Evolutionary conservation across 2,888 invertebrate species (phyloP).

Genomic region (Xylota segnis): DNA sequence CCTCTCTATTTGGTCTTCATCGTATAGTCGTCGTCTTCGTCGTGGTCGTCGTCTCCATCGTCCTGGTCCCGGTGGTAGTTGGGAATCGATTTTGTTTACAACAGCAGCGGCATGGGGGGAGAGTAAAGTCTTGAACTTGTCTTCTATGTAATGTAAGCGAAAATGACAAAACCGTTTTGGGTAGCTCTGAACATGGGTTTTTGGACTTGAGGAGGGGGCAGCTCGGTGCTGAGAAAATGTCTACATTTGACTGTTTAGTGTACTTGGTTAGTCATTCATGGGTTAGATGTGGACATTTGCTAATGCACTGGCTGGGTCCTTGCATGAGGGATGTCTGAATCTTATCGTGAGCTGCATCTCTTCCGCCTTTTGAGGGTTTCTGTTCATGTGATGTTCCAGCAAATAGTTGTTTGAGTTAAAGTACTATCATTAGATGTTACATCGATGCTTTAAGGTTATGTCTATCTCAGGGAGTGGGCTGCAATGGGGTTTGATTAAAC

Average conservation of each 20-base stretch:
- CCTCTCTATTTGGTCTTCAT: conserved; percentile 49
- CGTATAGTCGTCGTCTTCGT: neutral
- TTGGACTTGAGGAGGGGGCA: neutral
- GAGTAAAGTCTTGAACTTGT: conserved; percentile 73
- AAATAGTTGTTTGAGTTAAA: neutral
- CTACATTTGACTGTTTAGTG: conserved; percentile 62
- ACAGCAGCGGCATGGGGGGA: conserved; percentile 13
- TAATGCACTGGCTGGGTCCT: conserved; percentile 8
- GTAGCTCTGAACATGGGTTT: conserved; percentile 66
- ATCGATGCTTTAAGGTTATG: neutral
- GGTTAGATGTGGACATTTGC: conserved; percentile 49
- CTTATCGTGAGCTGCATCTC: conserved; percentile 60
- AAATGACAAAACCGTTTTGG: conserved; percentile 75
- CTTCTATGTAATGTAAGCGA: conserved; percentile 65
- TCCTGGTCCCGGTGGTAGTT: conserved; percentile 26
- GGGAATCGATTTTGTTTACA: conserved; percentile 36
- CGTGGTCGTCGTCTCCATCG: no score
- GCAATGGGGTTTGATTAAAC: neutral
- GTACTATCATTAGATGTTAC: conserved; percentile 27
- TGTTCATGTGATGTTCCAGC: conserved; percentile 21
- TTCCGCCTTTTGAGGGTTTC: conserved; percentile 69
- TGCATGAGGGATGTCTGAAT: conserved; percentile 58
- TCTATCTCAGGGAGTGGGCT: conserved; percentile 4
- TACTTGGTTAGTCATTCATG: conserved; percentile 31
- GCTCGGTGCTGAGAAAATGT: conserved; percentile 66